These are phyloP conservation scores for Lytechinus pictus DNA, from an alignment of 35 echinoderm and acorn worm genomes.

Conservation along the genomic window DNA sequence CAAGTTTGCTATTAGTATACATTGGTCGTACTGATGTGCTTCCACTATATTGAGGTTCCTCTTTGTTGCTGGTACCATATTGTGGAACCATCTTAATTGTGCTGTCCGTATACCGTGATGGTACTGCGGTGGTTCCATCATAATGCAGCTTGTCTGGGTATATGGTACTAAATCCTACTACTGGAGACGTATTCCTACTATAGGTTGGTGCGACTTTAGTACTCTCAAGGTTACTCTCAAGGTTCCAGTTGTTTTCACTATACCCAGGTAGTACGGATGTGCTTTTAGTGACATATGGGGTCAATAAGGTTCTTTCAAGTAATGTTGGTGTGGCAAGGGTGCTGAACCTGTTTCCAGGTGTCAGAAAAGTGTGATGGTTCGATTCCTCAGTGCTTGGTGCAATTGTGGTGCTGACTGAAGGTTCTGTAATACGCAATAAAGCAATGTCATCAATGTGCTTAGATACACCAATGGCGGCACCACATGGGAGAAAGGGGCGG, in stretches of 20 bases:
- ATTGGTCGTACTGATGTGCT: background rate
- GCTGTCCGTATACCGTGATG: background rate
- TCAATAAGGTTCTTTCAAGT: background rate
- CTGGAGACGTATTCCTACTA: background rate
- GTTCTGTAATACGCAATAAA: background rate
- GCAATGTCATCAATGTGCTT: background rate
- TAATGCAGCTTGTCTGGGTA: background rate
- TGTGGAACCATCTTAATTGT: background rate
- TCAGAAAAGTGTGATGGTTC: background rate
- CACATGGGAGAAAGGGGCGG: no score
- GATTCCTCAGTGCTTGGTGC: background rate
- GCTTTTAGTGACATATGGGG: background rate
- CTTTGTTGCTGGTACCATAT: background rate
- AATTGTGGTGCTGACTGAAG: background rate
- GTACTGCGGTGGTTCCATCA: background rate
- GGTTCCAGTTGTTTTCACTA: background rate
- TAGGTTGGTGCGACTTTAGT: background rate
- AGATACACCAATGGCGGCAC: no score
- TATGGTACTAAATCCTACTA: background rate
- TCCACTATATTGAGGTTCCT: background rate
- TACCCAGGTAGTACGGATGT: background rate
- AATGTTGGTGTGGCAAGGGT: background rate
- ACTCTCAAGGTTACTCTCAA: no score
- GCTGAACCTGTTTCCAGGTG: background rate
- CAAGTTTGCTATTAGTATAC: background rate